Percentiles rank a stretch among this genome's conserved stretches.
Conservation (phyloP, 2,113 vertebrate genomes). For the Rissa tridactyla region DNA sequence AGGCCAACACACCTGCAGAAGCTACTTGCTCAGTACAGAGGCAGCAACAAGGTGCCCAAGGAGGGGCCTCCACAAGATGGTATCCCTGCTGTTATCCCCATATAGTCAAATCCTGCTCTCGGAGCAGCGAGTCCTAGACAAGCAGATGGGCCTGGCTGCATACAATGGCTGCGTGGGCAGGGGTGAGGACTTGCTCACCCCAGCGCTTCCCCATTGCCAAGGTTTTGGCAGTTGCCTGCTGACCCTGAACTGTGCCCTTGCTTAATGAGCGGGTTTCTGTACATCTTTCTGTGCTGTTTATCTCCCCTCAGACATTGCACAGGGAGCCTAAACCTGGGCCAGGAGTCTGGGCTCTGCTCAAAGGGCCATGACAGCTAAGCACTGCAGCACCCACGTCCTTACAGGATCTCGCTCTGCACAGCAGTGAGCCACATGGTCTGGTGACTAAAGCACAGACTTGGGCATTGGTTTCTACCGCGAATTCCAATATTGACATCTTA, state of each 20-base stretch:
- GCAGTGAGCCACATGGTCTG: background rate
- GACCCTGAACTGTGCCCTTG: background rate
- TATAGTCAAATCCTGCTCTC: background rate
- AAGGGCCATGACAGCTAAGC: background rate
- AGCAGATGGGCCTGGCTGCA: background rate
- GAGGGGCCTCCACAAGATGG: background rate
- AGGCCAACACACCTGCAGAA: background rate
- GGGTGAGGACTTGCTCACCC: background rate
- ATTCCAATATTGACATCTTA: slow-evolving; percentile 38
- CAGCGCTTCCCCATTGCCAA: background rate
- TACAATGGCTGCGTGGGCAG: background rate
- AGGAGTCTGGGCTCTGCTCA: background rate
- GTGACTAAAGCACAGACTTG: background rate
- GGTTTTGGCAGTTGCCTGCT: background rate
- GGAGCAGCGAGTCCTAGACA: background rate
- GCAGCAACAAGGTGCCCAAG: background rate
- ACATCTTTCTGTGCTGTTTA: background rate
- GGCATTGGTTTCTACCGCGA: background rate
- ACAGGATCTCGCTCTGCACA: background rate
- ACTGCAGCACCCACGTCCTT: background rate
- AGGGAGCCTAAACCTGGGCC: background rate
- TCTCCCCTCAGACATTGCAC: background rate
- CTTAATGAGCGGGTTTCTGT: background rate
- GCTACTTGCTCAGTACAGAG: background rate
- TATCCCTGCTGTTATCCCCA: background rate